phyloP scores from a whole-genome alignment of 64 coral and sea anemone genomes.

The Anthopleura sola region DNA sequence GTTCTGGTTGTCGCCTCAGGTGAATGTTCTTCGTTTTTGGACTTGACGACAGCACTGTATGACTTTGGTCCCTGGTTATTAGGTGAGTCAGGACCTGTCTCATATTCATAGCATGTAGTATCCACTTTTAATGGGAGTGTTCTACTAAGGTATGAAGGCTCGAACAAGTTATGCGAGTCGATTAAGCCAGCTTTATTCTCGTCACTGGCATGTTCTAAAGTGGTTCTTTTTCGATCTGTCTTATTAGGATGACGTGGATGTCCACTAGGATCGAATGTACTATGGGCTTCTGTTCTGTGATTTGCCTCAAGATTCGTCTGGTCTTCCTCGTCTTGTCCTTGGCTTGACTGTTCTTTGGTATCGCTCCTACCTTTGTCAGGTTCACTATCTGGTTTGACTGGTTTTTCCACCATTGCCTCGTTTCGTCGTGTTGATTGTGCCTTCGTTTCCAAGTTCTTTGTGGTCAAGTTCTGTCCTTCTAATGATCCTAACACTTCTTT shows the following conservation, averaged over 20 bases:
- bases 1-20: background rate
- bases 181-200: background rate
- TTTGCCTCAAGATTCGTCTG: background rate
- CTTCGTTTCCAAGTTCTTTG: background rate
- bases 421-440: background rate
- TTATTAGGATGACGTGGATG: background rate
- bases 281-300: background rate
- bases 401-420: background rate
- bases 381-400: background rate
- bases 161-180: slow-evolving; percentile 1
- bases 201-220: background rate
- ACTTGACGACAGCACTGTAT: slow-evolving; percentile 50
- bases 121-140: background rate
- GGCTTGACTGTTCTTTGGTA: background rate
- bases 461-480: background rate
- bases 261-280: background rate
- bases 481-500: background rate
- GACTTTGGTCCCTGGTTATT: slow-evolving; percentile 1
- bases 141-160: slow-evolving; percentile 9
- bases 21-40: slow-evolving; percentile 13
- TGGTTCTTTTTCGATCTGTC: background rate
- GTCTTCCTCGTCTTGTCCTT: background rate
- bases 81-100: background rate
- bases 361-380: background rate
- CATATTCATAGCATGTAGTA: slow-evolving; percentile 12